phyloP scores from a whole-genome alignment of 2,888 invertebrate genomes.

The Campopleginae sp. region DNA sequence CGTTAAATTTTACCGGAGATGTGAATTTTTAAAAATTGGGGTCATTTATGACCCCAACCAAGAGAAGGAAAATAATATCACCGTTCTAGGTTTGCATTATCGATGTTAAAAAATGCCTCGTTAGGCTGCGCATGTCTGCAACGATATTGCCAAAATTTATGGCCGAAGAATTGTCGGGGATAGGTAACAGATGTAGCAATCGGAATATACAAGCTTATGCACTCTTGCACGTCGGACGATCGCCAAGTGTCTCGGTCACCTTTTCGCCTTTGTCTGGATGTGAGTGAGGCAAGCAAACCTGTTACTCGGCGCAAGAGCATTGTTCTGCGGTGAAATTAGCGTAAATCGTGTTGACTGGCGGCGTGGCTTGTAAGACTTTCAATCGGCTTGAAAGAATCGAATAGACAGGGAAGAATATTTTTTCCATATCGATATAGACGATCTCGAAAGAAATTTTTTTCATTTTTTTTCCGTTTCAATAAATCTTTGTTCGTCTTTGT shows the following conservation, averaged over 20 bases:
- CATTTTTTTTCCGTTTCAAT: neutral
- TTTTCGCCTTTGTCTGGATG: slow-evolving; percentile 42
- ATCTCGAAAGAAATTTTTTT: slow-evolving; percentile 40
- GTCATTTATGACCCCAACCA: too few relatives aligned
- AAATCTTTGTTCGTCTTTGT: neutral
- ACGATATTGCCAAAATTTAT: neutral
- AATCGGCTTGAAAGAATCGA: slow-evolving; percentile 18
- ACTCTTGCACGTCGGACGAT: slow-evolving; percentile 7
- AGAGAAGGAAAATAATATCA: too few relatives aligned
- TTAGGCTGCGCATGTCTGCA: neutral
- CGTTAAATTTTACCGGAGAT: too few relatives aligned
- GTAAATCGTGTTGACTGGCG: slow-evolving; percentile 15
- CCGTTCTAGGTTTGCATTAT: too few relatives aligned
- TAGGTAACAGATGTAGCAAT: neutral
- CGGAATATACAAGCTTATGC: neutral
- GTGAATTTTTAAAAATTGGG: too few relatives aligned
- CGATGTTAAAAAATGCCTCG: neutral
- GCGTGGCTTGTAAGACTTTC: slow-evolving; percentile 6
- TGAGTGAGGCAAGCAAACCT: slow-evolving; percentile 39
- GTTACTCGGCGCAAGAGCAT: slow-evolving; percentile 47
- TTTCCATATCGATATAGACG: slow-evolving; percentile 42
- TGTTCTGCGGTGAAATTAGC: slow-evolving; percentile 56
- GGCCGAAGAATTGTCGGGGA: neutral
- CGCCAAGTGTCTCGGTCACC: slow-evolving; percentile 21
- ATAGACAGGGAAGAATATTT: slow-evolving; percentile 49